Conservation (phyloP, 2,888 invertebrate genomes). For the Noctua comes region DNA sequence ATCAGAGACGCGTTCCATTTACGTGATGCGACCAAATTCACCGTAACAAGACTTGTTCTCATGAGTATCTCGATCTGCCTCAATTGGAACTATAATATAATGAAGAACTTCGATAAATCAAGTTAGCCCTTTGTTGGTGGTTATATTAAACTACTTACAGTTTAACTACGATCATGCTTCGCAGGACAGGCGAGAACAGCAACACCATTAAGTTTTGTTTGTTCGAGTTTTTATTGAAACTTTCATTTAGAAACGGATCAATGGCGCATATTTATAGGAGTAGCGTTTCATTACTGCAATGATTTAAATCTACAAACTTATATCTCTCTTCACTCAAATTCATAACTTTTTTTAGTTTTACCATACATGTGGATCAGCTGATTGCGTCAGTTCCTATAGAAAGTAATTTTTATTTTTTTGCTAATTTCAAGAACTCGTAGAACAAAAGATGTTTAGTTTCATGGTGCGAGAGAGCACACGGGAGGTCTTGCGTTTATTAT, state of each 20-base stretch:
- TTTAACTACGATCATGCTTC: background rate
- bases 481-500: no score
- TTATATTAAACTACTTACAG: background rate
- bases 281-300: background rate
- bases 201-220: background rate
- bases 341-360: no score
- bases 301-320: background rate
- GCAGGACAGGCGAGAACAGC: background rate
- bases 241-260: background rate
- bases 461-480: no score
- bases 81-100: conserved; percentile 51
- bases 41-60: conserved; percentile 88
- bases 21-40: conserved; percentile 84
- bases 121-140: conserved; percentile 15
- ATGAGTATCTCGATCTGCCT: conserved; percentile 76
- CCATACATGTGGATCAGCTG: no score
- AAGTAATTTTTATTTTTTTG: no score
- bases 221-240: background rate
- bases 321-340: no score
- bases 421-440: no score
- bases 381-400: no score
- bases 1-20: conserved; percentile 80
- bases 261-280: background rate
- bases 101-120: conserved; percentile 54
- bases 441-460: no score